phyloP scores from a whole-genome alignment of 2,888 invertebrate species.

The Coecobrya sp. region DNA sequence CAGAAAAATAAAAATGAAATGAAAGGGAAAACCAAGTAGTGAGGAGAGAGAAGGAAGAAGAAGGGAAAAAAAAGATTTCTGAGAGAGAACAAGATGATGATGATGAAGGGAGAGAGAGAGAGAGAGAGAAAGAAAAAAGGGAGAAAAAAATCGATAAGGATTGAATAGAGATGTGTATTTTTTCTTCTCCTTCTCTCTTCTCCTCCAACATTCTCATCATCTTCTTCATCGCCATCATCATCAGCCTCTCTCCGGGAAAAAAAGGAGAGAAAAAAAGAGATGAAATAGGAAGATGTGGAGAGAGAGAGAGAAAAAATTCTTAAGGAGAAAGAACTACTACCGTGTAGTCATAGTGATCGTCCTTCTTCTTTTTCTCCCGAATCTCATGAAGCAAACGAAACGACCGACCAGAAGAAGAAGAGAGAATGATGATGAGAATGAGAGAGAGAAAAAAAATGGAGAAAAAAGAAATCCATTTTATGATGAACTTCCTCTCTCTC shows the following conservation, averaged over 20 bases:
- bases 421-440: no score
- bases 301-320: conserved; percentile 25
- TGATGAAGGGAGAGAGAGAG: conserved; percentile 46
- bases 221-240: neutral
- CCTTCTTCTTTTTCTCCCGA: conserved; percentile 26
- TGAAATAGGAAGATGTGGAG: neutral
- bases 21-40: conserved; percentile 43
- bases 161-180: conserved; percentile 79
- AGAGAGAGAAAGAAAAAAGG: conserved; percentile 33
- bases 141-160: conserved; percentile 75
- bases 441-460: neutral
- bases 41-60: neutral
- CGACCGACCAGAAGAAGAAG: conserved; percentile 60
- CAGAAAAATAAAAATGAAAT: conserved; percentile 8
- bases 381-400: conserved; percentile 46
- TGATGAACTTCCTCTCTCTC: conserved; percentile 67
- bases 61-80: conserved; percentile 6
- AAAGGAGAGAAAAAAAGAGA: conserved; percentile 48
- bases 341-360: neutral
- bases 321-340: neutral
- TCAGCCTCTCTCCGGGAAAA: conserved; percentile 23
- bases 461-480: conserved; percentile 56
- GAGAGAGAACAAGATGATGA: conserved; percentile 32
- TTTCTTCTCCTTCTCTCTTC: conserved; percentile 2
- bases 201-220: conserved; percentile 67